These are phyloP conservation scores for Carollia perspicillata DNA, from an alignment of 2,113 vertebrate genomes.

Conservation along the genomic window DNA sequence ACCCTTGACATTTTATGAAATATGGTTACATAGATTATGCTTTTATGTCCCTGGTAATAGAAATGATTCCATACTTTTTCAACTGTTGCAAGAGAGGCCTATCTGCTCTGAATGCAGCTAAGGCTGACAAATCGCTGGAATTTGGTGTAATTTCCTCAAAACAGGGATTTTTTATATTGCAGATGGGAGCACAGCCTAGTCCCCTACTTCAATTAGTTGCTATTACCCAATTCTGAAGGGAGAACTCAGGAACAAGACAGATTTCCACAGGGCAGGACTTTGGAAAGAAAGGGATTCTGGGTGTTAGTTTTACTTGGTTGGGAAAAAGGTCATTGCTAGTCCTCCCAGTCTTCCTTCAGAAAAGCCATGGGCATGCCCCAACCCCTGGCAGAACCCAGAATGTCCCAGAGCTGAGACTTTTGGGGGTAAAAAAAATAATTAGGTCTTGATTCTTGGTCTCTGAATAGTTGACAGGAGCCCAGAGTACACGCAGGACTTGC, in stretches of 20 bases:
- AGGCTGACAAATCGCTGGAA: not conserved
- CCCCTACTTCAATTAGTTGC: not conserved
- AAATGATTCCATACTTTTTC: not conserved
- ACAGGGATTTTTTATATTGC: not conserved
- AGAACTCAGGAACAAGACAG: not conserved
- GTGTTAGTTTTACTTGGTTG: not conserved
- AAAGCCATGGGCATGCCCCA: not conserved
- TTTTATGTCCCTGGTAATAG: not conserved
- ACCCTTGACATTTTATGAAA: not conserved
- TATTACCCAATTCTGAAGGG: not conserved
- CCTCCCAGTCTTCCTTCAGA: not conserved
- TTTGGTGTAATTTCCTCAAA: not conserved
- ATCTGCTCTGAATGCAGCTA: not conserved
- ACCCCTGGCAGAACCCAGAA: not conserved
- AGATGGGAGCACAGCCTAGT: not conserved
- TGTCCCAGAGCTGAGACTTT: not conserved
- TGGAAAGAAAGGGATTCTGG: not conserved
- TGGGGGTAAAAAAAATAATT: not conserved
- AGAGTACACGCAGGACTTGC: not conserved
- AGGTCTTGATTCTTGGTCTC: not conserved
- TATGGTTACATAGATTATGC: not conserved
- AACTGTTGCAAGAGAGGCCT: not conserved
- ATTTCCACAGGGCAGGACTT: not conserved
- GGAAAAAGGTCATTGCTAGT: not conserved
- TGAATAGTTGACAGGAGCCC: not conserved